These are phyloP conservation scores for Sphaeridia pumilis DNA, from an alignment of 2,888 invertebrate genomes.

Conservation along the genomic window DNA sequence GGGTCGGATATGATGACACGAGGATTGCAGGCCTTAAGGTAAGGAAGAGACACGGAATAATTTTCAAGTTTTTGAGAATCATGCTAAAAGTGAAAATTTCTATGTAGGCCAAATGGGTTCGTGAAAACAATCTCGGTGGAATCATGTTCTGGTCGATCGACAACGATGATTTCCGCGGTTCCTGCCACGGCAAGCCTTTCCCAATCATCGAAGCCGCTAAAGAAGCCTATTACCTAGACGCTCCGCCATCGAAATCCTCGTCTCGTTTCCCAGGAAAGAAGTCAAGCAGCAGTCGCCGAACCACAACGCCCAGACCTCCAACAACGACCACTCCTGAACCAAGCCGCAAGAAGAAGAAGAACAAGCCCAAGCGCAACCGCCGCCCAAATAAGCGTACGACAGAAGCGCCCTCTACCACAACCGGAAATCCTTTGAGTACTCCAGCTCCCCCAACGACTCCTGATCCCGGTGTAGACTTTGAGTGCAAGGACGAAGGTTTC, in stretches of 20 bases:
- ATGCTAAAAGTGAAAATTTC: background rate
- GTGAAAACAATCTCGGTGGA: conserved; percentile 71
- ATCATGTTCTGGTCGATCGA: conserved; percentile 91
- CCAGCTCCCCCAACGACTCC: conserved; percentile 81
- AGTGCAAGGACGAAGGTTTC: conserved; percentile 86
- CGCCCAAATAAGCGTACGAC: conserved; percentile 30
- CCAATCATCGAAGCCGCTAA: conserved; percentile 85
- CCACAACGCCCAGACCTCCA: conserved; percentile 35
- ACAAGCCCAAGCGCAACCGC: conserved; percentile 22
- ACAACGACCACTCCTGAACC: conserved; percentile 35
- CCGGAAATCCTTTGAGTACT: conserved; percentile 44
- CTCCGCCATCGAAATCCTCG: conserved; percentile 15
- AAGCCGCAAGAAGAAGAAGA: conserved; percentile 17
- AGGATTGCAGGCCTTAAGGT: conserved; percentile 64
- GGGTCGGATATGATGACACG: conserved; percentile 88
- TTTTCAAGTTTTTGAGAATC: background rate
- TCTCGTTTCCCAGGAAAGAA: conserved; percentile 8
- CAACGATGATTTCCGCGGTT: conserved; percentile 88
- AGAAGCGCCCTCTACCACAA: conserved; percentile 45
- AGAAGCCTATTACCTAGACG: conserved; percentile 32
- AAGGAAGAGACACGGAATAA: conserved; percentile 13
- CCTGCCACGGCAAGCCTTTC: conserved; percentile 72
- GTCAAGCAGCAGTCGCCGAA: conserved; percentile 2
- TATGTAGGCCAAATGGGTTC: conserved; percentile 60
- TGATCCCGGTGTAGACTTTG: conserved; percentile 58